Conservation (phyloP, 2,797 vertebrate species). For the Hydrophis major region DNA sequence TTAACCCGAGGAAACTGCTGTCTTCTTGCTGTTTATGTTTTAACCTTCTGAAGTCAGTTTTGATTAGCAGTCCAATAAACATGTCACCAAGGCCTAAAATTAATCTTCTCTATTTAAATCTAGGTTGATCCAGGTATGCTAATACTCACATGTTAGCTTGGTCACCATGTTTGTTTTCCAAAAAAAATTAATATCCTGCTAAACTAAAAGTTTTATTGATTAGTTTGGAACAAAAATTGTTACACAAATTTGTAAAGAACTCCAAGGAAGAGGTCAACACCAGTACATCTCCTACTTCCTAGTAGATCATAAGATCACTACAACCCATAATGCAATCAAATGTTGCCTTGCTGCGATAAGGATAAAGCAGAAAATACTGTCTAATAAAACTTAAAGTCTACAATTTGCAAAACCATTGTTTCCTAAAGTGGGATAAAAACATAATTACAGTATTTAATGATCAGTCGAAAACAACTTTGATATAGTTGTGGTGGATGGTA, state of each 20-base stretch:
- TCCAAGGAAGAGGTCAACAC: neutral
- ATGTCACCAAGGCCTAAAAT: neutral
- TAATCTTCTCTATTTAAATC: neutral
- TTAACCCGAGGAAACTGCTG: neutral
- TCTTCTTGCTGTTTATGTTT: neutral
- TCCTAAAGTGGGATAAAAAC: conserved; percentile 10
- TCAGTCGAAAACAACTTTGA: conserved; percentile 12
- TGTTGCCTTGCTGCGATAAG: neutral
- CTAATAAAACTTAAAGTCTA: neutral
- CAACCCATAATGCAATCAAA: neutral
- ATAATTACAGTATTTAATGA: conserved; percentile 6
- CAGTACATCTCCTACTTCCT: neutral
- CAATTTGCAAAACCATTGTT: conserved; percentile 1
- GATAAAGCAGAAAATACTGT: neutral
- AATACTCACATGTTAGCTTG: too few species aligned
- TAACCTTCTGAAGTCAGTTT: neutral
- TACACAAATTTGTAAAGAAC: neutral
- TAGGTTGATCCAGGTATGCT: neutral
- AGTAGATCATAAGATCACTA: neutral
- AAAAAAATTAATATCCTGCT: neutral
- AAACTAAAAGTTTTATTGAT: neutral
- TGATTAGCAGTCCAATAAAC: neutral
- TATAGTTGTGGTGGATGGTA: conserved; percentile 11
- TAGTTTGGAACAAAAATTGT: neutral
- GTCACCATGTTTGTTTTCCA: neutral